Base-by-base conservation (phyloP, 2,113 vertebrate genomes). In the Clupea harengus region DNA sequence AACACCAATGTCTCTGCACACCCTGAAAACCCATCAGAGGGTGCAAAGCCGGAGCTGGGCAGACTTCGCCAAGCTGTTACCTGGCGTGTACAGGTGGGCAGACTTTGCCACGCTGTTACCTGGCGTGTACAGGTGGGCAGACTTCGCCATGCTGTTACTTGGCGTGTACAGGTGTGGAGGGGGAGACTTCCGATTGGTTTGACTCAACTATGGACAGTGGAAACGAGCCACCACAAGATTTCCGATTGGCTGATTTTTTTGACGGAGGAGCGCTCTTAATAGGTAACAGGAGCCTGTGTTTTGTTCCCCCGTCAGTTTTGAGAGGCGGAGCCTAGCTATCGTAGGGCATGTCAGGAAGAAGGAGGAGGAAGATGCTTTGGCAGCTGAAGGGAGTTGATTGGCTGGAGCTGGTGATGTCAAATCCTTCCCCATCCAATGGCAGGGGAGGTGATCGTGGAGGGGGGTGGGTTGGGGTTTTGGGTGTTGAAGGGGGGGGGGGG, bases 321-420 rank as follows among this genome's bases (percentile, higher is more conserved):
- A 67, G 85, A 25, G 50, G 50, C 39, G 18, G 82, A n/a, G 85
- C 28, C 44, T 52, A 82, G 83, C 50, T 81, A 54, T 84, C 13
- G 7, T 28, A 10, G 64, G 64, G 64, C 25, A 9, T 72, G 64
- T 25, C 64, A 72, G 64, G 64, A 39, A 39, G 39, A 1, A 18
- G 11, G 47, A n/a, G 54, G 85, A 86, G 84, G 45, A 52, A 52
- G 60, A 89, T 90, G 90, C 88, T 90, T 92, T 92, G 91, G 89
- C 86, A 92, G 90, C 88, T 92, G 91, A 92, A 89, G 87, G 84
- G 67, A 54, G 45, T 52, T 72, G 64, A 72, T 67, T 80, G 64
- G 64, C 25, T 85, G 81, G 46, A 87, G 84, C 84, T 82, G 84
- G 83, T 87, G 88, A 87, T 82, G 84, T 85, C 86, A 85, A 18